Conservation (phyloP, 2,888 invertebrate genomes). For the Drosophila nigricruria region DNA sequence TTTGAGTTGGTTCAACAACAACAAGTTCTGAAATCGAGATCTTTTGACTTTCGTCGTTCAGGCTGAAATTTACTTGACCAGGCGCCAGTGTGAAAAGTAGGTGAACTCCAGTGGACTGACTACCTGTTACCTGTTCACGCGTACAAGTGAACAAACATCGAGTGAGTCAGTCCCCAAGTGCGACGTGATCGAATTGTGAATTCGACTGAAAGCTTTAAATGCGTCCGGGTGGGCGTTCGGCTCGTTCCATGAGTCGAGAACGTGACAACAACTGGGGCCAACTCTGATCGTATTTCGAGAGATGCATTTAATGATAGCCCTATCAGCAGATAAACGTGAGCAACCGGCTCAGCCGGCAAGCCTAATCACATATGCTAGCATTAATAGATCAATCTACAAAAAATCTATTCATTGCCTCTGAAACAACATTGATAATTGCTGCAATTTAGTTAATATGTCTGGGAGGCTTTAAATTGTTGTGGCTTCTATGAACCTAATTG, state of each 20-base stretch:
- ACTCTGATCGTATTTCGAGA: slow-evolving; percentile 25
- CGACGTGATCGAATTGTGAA: slow-evolving; percentile 44
- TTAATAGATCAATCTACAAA: neutral
- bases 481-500: neutral
- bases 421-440: neutral
- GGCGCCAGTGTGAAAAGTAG: slow-evolving; percentile 21
- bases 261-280: slow-evolving; percentile 33
- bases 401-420: neutral
- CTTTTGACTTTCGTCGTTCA: slow-evolving; percentile 7
- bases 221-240: slow-evolving; percentile 21
- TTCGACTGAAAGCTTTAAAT: slow-evolving; percentile 24
- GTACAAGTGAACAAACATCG: slow-evolving; percentile 3
- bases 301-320: slow-evolving; percentile 5
- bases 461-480: neutral
- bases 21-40: slow-evolving; percentile 22
- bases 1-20: slow-evolving; percentile 41
- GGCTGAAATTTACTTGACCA: slow-evolving; percentile 11
- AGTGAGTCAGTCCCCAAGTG: slow-evolving; percentile 30
- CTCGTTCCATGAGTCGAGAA: slow-evolving; percentile 16
- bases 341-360: neutral
- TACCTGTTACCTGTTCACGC: neutral
- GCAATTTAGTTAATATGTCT: neutral
- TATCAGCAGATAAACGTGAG: slow-evolving; percentile 1
- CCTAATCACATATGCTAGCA: neutral
- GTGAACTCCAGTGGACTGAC: slow-evolving; percentile 2